Base-by-base conservation (phyloP, 2,888 invertebrate species). In the Archips crataeganus region DNA sequence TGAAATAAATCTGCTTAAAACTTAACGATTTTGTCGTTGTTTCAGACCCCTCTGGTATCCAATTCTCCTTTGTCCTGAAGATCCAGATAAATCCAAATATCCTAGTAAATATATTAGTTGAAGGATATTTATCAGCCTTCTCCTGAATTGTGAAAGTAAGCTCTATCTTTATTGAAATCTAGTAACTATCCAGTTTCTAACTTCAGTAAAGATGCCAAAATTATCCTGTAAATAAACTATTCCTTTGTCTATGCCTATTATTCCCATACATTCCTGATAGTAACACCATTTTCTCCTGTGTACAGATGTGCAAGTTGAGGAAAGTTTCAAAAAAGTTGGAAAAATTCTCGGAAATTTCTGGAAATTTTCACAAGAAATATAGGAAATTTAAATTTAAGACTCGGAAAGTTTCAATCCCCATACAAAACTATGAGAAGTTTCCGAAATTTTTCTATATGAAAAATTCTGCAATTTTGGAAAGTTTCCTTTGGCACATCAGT, bases 41-140 rank as follows among this genome's bases (percentile, higher is more conserved):
- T 62, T 45, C 42, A 62, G 62, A 62, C 45, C 23, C 62, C 23
- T 15, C 54, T 57, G 32, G 32, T 45, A 36, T 45, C 39, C 42
- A 11, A 45, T 15, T 62, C 36, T 39, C 45, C 42, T 23, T 11
- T 42, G 15, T 62, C 42, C 62, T 34, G 42, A 62, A 62, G 62
- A 45, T 11, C 45, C 42, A 11, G 42, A n/a, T 5, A 39, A 6
- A 39, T 39, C 39, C 39, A 39, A 39, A 39, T 6, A 4, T 39
- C 6, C 39, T 39, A 39, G 6, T 6, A 39, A 6, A 23, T 23
- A 23, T 23, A 23, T 23, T 23, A 23, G 23, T 23, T 23, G 5
- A 42, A 42, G 23, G 42, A 61, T 39, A 61, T 15, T 42, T 42
- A 39, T 4, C 2, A 42, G n/a, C 60, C 15, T 45, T 32, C 11